A percentile compares a stretch with the other conserved stretches of the same genome.
Conservation (phyloP, 2,888 invertebrate genomes). For the Harpalus rubripes region DNA sequence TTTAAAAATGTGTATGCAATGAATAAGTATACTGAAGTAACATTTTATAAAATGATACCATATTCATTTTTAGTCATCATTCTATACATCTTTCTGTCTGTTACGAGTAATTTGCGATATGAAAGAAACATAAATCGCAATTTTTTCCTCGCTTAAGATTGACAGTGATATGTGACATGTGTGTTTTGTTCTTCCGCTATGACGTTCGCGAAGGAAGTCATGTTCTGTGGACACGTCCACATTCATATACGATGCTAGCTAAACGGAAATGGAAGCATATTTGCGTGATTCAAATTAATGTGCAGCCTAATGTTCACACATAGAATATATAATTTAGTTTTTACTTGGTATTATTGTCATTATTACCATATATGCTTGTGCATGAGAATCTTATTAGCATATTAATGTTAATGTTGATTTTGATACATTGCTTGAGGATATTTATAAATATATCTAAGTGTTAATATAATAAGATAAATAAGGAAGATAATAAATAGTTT, state of each 20-base stretch:
- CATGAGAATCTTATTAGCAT: too few relatives aligned
- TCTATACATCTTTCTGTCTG: background rate
- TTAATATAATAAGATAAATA: background rate
- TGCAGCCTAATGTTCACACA: constrained; percentile 1
- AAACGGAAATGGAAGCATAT: constrained; percentile 39
- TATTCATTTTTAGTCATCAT: background rate
- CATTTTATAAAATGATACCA: background rate
- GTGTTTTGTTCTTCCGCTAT: constrained; percentile 27
- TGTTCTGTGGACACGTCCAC: constrained; percentile 16
- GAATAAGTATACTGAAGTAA: too few relatives aligned
- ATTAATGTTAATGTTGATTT: too few relatives aligned
- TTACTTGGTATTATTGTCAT: background rate
- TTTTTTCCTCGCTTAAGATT: background rate
- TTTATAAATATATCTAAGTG: too few relatives aligned
- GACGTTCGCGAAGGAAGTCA: constrained; percentile 25
- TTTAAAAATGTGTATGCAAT: too few relatives aligned
- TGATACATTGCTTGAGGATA: too few relatives aligned
- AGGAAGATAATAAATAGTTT: background rate
- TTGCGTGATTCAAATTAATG: constrained; percentile 20
- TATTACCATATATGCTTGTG: too few relatives aligned
- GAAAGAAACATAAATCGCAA: background rate
- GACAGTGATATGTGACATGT: constrained; percentile 15
- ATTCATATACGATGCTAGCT: background rate
- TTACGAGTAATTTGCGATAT: background rate
- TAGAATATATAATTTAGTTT: constrained; percentile 16